These are phyloP conservation scores for Xenentodon cancila DNA, from an alignment of 2,797 vertebrate species.

Conservation along the genomic window DNA sequence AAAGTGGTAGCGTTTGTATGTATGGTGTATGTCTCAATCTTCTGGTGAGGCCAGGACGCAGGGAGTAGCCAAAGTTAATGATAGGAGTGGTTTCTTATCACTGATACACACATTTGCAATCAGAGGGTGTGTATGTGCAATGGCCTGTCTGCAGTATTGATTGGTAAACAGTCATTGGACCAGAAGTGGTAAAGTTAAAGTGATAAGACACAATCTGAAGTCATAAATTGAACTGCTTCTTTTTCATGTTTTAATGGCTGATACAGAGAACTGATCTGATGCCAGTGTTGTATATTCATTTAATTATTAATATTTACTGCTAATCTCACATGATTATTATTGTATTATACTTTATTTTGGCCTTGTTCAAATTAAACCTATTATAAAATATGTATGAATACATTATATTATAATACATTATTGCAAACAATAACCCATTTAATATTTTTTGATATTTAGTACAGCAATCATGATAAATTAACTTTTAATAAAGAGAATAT, in stretches of 20 bases:
- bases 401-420: too few species aligned
- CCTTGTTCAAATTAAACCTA: too few species aligned
- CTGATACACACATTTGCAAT: constrained; percentile 52
- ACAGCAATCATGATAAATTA: too few species aligned
- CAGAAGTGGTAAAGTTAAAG: constrained; percentile 3
- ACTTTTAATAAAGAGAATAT: too few species aligned
- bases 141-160: constrained; percentile 40
- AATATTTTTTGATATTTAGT: too few species aligned
- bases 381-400: too few species aligned
- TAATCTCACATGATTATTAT: too few species aligned
- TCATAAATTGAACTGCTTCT: neutral
- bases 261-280: too few species aligned
- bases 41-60: neutral
- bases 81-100: constrained; percentile 67
- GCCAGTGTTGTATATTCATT: too few species aligned
- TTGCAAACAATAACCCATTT: too few species aligned
- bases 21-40: constrained; percentile 1
- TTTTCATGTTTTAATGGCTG: neutral
- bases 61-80: constrained; percentile 47
- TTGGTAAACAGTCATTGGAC: constrained; percentile 53
- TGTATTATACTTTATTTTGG: too few species aligned
- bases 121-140: constrained; percentile 58
- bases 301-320: too few species aligned
- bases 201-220: neutral
- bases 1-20: neutral